Conservation (phyloP, 2,797 vertebrate species). For the Alectoris magna region DNA sequence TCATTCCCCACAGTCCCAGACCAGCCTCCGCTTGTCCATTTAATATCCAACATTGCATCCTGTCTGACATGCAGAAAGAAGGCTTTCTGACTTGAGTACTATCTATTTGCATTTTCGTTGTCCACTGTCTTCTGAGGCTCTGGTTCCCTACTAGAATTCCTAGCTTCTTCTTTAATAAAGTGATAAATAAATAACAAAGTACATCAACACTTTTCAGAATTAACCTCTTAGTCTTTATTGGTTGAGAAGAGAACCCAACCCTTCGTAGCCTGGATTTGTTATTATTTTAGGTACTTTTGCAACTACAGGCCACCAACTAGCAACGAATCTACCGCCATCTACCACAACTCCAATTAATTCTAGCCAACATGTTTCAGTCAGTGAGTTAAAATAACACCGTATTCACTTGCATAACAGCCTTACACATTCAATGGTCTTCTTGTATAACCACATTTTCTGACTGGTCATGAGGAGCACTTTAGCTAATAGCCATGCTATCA, state of each 20-base stretch:
- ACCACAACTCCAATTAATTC: constrained; percentile 39
- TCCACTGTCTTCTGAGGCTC: background rate
- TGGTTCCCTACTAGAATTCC: background rate
- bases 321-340: constrained; percentile 30
- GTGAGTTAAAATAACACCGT: background rate
- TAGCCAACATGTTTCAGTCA: background rate
- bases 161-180: background rate
- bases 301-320: background rate
- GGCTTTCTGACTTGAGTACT: background rate
- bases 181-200: background rate
- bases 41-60: constrained; percentile 40
- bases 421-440: background rate
- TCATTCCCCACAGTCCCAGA: constrained; percentile 54
- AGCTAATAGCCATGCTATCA: background rate
- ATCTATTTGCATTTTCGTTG: background rate
- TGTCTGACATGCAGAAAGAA: background rate
- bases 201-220: background rate
- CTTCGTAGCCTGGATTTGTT: background rate
- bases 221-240: background rate
- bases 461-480: background rate
- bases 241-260: background rate
- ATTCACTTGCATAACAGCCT: background rate
- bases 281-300: constrained; percentile 21
- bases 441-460: background rate
- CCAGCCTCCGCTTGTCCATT: constrained; percentile 60